Evolutionary conservation across 1,140 invertebrate species (phyloP).

Genomic region (Drosophila nasuta): DNA sequence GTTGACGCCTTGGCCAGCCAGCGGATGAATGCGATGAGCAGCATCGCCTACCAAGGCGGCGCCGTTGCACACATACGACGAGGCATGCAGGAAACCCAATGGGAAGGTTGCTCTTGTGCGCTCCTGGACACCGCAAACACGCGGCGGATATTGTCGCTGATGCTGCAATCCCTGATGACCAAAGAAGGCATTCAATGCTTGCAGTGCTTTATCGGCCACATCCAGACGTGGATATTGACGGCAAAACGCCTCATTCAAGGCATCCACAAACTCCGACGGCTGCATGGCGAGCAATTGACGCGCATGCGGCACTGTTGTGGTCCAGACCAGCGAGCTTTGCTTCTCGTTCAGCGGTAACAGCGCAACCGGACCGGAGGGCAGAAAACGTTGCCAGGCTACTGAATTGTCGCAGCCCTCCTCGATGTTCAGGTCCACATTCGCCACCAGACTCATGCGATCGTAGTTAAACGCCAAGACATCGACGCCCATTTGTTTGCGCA

Average conservation of each 20-base stretch:
- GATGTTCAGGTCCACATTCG: slow-evolving; percentile 90
- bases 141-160: slow-evolving; percentile 91
- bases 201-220: slow-evolving; percentile 86
- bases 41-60: slow-evolving; percentile 96
- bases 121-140: slow-evolving; percentile 88
- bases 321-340: slow-evolving; percentile 96
- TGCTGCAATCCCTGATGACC: slow-evolving; percentile 54
- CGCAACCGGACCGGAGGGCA: slow-evolving; percentile 95
- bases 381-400: slow-evolving; percentile 98
- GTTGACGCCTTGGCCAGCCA: slow-evolving; percentile 99
- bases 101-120: slow-evolving; percentile 95
- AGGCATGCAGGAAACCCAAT: slow-evolving; percentile 95
- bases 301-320: slow-evolving; percentile 90
- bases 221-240: slow-evolving; percentile 88
- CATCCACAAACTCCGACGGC: slow-evolving; percentile 94
- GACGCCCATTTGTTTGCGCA: slow-evolving; percentile 92
- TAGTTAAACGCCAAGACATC: slow-evolving; percentile 93
- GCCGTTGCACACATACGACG: slow-evolving; percentile 91
- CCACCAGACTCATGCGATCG: slow-evolving; percentile 95
- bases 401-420: slow-evolving; percentile 89
- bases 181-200: slow-evolving; percentile 76
- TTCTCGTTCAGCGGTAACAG: slow-evolving; percentile 93
- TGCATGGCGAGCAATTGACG: slow-evolving; percentile 89
- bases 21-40: slow-evolving; percentile 97
- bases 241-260: slow-evolving; percentile 94